A percentile compares a stretch with the other conserved stretches of the same genome.
phyloP scores from a whole-genome alignment of 2,888 invertebrate species.

The Lutraria lutraria region DNA sequence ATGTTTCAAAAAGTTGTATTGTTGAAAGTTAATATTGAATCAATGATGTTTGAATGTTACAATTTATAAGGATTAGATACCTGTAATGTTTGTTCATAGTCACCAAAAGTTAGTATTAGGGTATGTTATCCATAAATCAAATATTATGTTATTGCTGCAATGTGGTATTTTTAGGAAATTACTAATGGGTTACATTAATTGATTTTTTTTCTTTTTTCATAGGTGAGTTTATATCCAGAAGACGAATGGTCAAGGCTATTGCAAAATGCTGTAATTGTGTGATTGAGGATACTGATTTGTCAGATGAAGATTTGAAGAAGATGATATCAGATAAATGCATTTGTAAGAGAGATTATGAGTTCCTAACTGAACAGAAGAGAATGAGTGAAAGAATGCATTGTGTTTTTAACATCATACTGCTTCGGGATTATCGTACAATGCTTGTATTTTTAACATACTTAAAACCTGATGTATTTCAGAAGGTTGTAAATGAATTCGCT shows the following conservation, averaged over 20 bases:
- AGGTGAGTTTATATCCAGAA: background rate
- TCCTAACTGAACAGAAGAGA: background rate
- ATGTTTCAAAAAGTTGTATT: too few species aligned
- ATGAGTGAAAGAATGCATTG: background rate
- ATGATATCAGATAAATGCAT: background rate
- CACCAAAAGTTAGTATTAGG: too few species aligned
- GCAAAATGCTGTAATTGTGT: background rate
- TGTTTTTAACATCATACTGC: background rate
- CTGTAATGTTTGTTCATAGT: too few species aligned
- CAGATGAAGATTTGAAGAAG: background rate
- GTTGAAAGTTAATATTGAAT: too few species aligned
- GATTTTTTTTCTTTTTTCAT: background rate
- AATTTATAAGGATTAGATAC: too few species aligned
- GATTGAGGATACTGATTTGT: background rate
- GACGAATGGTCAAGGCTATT: background rate
- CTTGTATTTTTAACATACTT: background rate
- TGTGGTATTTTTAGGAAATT: background rate
- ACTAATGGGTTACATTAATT: background rate
- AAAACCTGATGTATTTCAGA: background rate
- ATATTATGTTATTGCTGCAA: background rate
- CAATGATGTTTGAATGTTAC: too few species aligned
- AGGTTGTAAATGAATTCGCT: background rate
- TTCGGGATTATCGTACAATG: background rate
- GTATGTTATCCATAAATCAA: background rate
- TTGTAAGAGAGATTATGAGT: background rate